Base-by-base conservation (phyloP, 2,797 vertebrate species). In the Lepus townsendii region DNA sequence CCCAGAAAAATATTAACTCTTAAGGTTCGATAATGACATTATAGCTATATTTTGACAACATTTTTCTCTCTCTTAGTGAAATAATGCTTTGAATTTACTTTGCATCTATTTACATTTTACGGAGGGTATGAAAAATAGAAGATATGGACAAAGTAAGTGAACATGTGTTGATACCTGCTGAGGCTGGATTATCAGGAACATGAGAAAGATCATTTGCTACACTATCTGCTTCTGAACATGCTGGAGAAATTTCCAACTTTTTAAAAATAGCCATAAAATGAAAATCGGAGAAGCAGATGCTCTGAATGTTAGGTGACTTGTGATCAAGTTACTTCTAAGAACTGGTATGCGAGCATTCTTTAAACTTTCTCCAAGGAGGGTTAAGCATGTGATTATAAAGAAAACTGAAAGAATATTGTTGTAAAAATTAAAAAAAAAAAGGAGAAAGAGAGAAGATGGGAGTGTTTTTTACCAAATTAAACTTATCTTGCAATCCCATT, bases 71-170 rank as follows among this genome's bases (percentile, higher is more conserved):
- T 57, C 17, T 69, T 93, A 80, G 77, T 54, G 47, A 95, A 95
- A 84, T 35, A 80, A 62, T 66, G 20, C 14, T 38, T 71, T 63
- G 16, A 20, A 83, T 92, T 93, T 75, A 85, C 57, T 91, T 96
- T 85, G 92, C 90, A 79, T 35, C 62, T 82, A 68, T 47, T 47
- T 42, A 11, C 47, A n/a, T n/a, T 32, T 35, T 83, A 27, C 42
- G 52, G 13, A 77, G n/a, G 32, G 27, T 63, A 13, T 9, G 17
- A 71, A 1, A 68, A 87, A 57, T 7, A 16, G 24, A 42, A 57
- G 20, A 22, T 24, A 71, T 0, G 77, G 26, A 83, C 35, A 82
- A 76, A 69, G 19, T 7, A 90, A 54, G 24, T 86, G 75, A 83
- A 47, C n/a, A 30, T 5, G 1, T 60, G 42, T 9, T 62, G 35